These are phyloP conservation scores for Erannis defoliaria DNA, from an alignment of 2,888 invertebrate species.

Conservation along the genomic window DNA sequence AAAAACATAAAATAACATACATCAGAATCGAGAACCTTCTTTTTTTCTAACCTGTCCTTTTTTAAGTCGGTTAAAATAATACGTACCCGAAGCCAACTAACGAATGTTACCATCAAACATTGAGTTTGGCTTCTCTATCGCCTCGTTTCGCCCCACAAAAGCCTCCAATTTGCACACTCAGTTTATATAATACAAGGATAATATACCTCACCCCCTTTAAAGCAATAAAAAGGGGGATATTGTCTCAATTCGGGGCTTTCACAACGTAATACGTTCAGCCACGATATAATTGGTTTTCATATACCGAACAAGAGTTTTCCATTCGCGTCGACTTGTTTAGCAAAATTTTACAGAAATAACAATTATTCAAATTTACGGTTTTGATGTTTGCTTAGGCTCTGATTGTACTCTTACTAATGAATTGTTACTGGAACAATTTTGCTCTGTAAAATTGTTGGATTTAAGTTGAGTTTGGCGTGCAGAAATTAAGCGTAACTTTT, in stretches of 20 bases:
- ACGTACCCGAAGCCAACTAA: too few relatives aligned
- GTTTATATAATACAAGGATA: constrained; percentile 5
- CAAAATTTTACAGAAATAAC: constrained; percentile 70
- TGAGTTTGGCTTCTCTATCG: neutral
- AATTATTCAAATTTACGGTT: constrained; percentile 68
- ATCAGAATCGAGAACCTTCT: too few relatives aligned
- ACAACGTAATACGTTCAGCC: constrained; percentile 28
- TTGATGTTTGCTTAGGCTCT: constrained; percentile 73
- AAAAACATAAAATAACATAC: too few relatives aligned
- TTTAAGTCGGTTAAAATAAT: too few relatives aligned
- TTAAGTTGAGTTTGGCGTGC: constrained; percentile 25
- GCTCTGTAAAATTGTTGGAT: constrained; percentile 4
- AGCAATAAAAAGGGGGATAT: constrained; percentile 38
- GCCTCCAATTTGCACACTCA: constrained; percentile 16
- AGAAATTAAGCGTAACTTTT: constrained; percentile 29
- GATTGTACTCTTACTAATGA: constrained; percentile 66
- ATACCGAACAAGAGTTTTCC: constrained; percentile 46
- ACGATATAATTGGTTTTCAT: constrained; percentile 45
- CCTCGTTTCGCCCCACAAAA: constrained; percentile 15
- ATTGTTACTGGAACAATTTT: constrained; percentile 35
- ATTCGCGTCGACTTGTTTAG: constrained; percentile 57
- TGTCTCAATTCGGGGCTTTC: constrained; percentile 38
- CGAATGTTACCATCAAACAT: neutral
- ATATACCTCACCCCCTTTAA: constrained; percentile 20
- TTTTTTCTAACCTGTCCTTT: too few relatives aligned